These are phyloP conservation scores for Drosophila fungiperda DNA, from an alignment of 2,888 invertebrate genomes.

Conservation along the genomic window DNA sequence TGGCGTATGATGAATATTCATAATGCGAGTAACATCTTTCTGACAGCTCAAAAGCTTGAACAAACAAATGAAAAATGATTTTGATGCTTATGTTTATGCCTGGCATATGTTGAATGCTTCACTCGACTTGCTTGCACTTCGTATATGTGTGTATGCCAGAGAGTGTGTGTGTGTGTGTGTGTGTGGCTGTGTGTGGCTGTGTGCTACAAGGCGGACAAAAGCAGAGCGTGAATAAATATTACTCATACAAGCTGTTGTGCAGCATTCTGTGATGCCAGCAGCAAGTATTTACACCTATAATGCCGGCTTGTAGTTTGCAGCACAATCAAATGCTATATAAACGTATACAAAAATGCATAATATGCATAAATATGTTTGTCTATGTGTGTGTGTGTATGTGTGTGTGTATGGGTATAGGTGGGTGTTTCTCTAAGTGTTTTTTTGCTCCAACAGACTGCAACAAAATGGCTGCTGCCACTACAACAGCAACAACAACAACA, in stretches of 20 bases:
- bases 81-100: constrained; percentile 79
- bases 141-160: constrained; percentile 1
- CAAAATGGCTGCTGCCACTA: constrained; percentile 65
- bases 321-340: constrained; percentile 71
- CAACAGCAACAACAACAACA: constrained; percentile 32
- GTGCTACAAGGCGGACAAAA: constrained; percentile 66
- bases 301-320: constrained; percentile 32
- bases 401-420: neutral
- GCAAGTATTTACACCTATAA: constrained; percentile 77
- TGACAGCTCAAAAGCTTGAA: constrained; percentile 57
- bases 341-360: constrained; percentile 74
- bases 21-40: constrained; percentile 61
- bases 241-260: constrained; percentile 71
- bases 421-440: neutral
- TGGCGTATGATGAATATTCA: constrained; percentile 76
- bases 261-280: constrained; percentile 66
- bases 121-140: constrained; percentile 51
- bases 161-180: constrained; percentile 5
- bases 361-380: constrained; percentile 54
- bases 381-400: constrained; percentile 16
- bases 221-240: constrained; percentile 76
- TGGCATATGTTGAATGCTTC: constrained; percentile 75
- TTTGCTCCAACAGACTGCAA: constrained; percentile 27
- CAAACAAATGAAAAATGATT: constrained; percentile 81
- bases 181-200: constrained; percentile 9